Percentiles rank a stretch among this genome's conserved stretches.
phyloP scores from a whole-genome alignment of 2,113 vertebrate species.

The Silurus glanis region DNA sequence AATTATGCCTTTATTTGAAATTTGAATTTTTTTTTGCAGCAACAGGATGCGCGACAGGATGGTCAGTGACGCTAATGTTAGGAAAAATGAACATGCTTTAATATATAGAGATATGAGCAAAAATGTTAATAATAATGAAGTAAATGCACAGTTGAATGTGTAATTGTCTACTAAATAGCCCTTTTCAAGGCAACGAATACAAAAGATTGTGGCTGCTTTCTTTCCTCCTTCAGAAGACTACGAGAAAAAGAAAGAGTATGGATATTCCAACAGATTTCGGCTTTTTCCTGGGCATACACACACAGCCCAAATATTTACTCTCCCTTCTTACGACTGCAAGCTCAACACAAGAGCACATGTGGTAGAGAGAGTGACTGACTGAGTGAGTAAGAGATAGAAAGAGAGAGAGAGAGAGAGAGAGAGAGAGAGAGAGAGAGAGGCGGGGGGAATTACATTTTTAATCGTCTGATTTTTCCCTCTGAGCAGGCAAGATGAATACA shows the following conservation, averaged over 20 bases:
- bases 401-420: slow-evolving; percentile 54
- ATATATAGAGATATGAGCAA: slow-evolving; percentile 21
- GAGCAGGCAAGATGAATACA: slow-evolving; percentile 93
- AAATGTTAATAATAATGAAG: neutral
- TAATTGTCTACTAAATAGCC: slow-evolving; percentile 45
- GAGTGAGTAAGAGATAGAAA: slow-evolving; percentile 48
- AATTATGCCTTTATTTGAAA: neutral
- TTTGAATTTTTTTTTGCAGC: neutral
- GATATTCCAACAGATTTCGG: slow-evolving; percentile 56
- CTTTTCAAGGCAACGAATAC: slow-evolving; percentile 51
- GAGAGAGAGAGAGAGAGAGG: slow-evolving; percentile 50
- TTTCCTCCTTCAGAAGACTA: slow-evolving; percentile 16
- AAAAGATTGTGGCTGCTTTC: slow-evolving; percentile 28
- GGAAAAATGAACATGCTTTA: neutral
- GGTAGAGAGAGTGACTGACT: slow-evolving; percentile 43
- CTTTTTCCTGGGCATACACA: slow-evolving; percentile 56
- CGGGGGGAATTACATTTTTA: slow-evolving; percentile 82
- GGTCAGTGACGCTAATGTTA: neutral
- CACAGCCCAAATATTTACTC: slow-evolving; percentile 71
- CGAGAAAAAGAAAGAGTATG: slow-evolving; percentile 38
- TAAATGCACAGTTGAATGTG: neutral
- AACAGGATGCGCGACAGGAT: neutral
- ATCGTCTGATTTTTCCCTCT: slow-evolving; percentile 84
- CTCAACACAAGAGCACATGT: slow-evolving; percentile 64
- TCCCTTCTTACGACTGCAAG: slow-evolving; percentile 56